phyloP scores from a whole-genome alignment of 2,888 invertebrate species.

The Hydrotaea cyrtoneurina region DNA sequence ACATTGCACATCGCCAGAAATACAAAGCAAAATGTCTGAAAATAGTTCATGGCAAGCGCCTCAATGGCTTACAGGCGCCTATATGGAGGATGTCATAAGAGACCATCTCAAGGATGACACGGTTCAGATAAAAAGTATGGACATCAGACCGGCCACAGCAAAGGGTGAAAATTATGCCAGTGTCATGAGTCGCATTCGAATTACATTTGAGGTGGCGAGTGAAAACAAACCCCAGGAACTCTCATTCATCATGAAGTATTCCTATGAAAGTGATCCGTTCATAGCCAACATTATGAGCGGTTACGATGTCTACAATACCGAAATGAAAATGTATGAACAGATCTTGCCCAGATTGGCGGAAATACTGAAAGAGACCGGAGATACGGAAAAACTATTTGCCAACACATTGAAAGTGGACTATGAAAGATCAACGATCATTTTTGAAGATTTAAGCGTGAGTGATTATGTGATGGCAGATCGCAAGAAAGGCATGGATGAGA shows the following conservation, averaged over 20 bases:
- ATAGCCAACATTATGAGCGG: conserved; percentile 68
- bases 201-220: conserved; percentile 60
- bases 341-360: conserved; percentile 72
- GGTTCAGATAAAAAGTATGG: conserved; percentile 69
- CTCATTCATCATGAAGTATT: conserved; percentile 74
- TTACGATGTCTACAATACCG: conserved; percentile 73
- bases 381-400: conserved; percentile 73
- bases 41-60: conserved; percentile 48
- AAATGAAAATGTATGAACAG: conserved; percentile 76
- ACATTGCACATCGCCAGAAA: neutral
- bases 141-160: conserved; percentile 71
- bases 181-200: conserved; percentile 72
- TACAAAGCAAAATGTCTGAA: conserved; percentile 45
- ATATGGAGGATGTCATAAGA: conserved; percentile 72
- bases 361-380: conserved; percentile 68
- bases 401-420: conserved; percentile 74
- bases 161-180: conserved; percentile 77
- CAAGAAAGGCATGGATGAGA: conserved; percentile 77
- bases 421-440: conserved; percentile 73
- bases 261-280: conserved; percentile 72
- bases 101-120: conserved; percentile 70
- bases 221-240: conserved; percentile 59
- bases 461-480: conserved; percentile 74
- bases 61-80: conserved; percentile 73
- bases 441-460: conserved; percentile 73